Base-by-base conservation (phyloP, 1,140 invertebrate species). In the Elymnias hypermnestra region DNA sequence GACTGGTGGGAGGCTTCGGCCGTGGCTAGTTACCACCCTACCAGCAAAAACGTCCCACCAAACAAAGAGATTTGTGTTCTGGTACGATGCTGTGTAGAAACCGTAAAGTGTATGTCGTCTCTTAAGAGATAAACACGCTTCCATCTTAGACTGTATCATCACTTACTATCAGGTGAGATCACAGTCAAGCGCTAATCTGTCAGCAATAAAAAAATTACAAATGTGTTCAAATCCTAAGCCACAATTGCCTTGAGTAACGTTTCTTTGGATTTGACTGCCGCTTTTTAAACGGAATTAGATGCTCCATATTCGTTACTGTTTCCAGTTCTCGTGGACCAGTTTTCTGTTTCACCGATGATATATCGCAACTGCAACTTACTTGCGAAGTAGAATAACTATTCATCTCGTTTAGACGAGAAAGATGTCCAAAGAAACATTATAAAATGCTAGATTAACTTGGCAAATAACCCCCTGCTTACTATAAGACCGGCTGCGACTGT, bases 261-360 rank as follows among this genome's bases (percentile, higher is more conserved):
- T n/a, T 29, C 25, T 29, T 17, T 19, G n/a, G 7, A 13, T 12
- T 12, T 29, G 13, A 23, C 18, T 12, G 25, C 39, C 9, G 13
- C 12, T 41, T 41, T 41, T 41, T 41, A 41, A 15, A 2, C 14
- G 0, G 12, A 6, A 1, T 7, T 17, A 35, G 15, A 9, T 28
- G 23, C 31, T 43, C 41, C 29, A 43, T 35, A 43, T 35, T 33
- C 41, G 41, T 43, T 18, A 5, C 25, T n/a, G 41, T n/a, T 22
- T 33, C 40, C 19, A 42, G 40, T 42, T 42, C 6, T 14, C 29
- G n/a, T n/a, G 10, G 21, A 43, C 41, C 19, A 21, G 29, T 43
- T 43, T 22, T 14, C 29, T 19, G 19, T 13, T 14, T 41, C 23
- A 17, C 17, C 17, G n/a, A 22, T 44, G 42, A 44, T 44, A 14